Evolutionary conservation across 2,797 vertebrate species (phyloP).

Genomic region (Tangara arthus): DNA sequence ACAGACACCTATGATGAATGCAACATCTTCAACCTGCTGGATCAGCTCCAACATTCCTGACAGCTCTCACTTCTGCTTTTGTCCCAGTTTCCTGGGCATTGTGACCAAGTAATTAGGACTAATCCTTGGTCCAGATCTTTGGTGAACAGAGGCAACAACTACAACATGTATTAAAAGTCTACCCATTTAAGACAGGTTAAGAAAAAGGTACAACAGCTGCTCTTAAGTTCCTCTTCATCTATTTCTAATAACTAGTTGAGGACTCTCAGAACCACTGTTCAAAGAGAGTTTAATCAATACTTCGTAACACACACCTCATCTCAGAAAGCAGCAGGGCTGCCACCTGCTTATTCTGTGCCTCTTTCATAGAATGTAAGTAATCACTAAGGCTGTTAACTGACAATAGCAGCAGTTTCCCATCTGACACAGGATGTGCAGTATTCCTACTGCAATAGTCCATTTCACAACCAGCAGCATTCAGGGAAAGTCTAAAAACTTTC

Average conservation of each 20-base stretch:
- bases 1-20: neutral
- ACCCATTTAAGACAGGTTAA: neutral
- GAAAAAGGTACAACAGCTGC: neutral
- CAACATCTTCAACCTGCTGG: neutral
- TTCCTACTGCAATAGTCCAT: neutral
- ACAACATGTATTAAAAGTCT: neutral
- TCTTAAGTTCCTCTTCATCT: neutral
- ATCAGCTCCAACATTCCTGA: neutral
- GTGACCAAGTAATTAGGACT: neutral
- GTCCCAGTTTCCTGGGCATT: neutral
- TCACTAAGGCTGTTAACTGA: neutral
- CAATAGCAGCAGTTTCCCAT: neutral
- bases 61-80: neutral
- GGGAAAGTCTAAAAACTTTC: neutral
- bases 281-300: neutral
- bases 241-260: neutral
- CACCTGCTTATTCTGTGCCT: neutral
- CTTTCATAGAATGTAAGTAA: neutral
- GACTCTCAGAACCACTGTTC: neutral
- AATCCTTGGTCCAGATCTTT: neutral
- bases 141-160: neutral
- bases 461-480: neutral
- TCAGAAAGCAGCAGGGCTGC: neutral
- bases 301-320: fast-evolving
- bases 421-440: neutral